Base-by-base conservation (phyloP, 2,797 vertebrate species). In the Eulemur rubriventer region DNA sequence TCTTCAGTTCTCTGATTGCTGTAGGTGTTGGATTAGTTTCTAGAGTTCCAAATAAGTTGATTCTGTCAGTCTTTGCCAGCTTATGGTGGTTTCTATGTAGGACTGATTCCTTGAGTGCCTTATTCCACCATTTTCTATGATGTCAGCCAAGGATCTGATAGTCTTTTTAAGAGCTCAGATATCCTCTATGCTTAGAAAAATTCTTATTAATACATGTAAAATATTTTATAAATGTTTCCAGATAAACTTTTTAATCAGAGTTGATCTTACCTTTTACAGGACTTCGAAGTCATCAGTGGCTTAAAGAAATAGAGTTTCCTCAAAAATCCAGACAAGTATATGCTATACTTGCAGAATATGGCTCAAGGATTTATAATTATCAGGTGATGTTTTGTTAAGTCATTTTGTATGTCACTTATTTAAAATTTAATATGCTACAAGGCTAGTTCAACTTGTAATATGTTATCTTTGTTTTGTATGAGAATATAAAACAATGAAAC, bases 311-410 rank as follows among this genome's bases (percentile, higher is more conserved):
- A n/a, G 72, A 43, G 18, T 72, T 81, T 48, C 20, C 79, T 81
- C 93, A 73, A 50, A 96, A 81, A 41, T 78, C 55, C 28, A 14
- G 55, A 48, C 52, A 57, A 10, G 43, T 97, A 26, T 75, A 82
- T 26, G 20, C 75, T 18, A 0, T 38, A 18, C 46, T 97, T 28
- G 67, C 89, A 70, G 95, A 96, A 18, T 97, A 88, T 10, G 87
- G 94, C 7, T 96, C 89, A 26, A 92, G 93, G 41, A 83, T 98
- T 43, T 87, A 84, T 38, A 72, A 79, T 41, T 97, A 97, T 55
- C 97, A 98, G 97, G 97, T 98, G 61, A 97, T 6, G 26, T 72
- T 70, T 79, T 26, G 18, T 73, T 46, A 46, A 35, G 3, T 69
- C 65, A 16, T 63, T 82, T n/a, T 38, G 2, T 18, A 0, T 38